Base-by-base conservation (phyloP, 2,113 vertebrate species). In the Talpa occidentalis region DNA sequence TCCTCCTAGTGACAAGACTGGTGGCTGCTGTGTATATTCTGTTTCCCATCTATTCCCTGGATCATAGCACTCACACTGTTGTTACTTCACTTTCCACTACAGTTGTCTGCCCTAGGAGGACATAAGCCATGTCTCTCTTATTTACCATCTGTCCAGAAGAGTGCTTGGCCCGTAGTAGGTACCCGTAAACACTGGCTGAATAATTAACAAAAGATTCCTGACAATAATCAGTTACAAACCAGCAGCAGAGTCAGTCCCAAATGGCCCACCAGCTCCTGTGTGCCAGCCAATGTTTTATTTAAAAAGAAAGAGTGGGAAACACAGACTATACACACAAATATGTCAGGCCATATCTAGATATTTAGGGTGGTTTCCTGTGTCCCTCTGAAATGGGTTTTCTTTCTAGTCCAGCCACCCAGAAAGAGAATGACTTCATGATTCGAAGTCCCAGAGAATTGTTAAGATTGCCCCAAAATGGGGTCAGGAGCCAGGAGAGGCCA, bases 221-320 rank as follows among this genome's bases (percentile, higher is more conserved):
- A 28, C 30, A 26, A 10, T 66, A 40, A 5, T 73, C 40, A 30
- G 22, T 73, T 81, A 16, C 4, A 1, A 24, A 28, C 17, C 44
- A 60, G 83, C 28, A 59, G 10, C 11, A 22, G 80, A 49, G 70
- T 26, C 54, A 26, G 17, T 64, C 54, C 40, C 32, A 21, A 5
- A 9, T 24, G 54, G 40, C n/a, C 62, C 54, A 0, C 14, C 32
- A 16, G 35, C 52, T 82, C 86, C 80, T 17, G 21, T 22, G 44
- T 54, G 32, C 52, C 92, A 69, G 11, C 30, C 11, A 72, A 0
- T 52, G 54, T 77, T 81, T 73, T 37, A 69, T 37, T 83, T 60
- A 49, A 74, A 84, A 79, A 62, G 62, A 67, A 90, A 72, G 72
- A 24, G 67, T 14, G 21, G 40, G 72, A 84, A 64, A 37, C 14